Conservation (phyloP, 2,888 invertebrate genomes). For the Miltochrista miniata region DNA sequence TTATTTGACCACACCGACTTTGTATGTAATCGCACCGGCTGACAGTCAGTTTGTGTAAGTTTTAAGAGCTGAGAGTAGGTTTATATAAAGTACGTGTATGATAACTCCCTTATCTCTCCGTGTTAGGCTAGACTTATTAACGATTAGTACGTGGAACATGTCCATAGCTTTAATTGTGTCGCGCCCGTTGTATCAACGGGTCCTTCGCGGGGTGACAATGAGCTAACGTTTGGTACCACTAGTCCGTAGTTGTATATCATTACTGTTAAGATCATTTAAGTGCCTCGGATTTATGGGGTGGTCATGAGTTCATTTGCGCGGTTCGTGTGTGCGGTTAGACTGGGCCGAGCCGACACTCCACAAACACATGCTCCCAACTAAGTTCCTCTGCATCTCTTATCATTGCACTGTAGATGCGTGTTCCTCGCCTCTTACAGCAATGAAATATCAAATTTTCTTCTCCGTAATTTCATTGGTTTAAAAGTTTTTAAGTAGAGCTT, state of each 20-base stretch:
- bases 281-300: conserved; percentile 80
- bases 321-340: conserved; percentile 30
- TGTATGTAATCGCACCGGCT: conserved; percentile 77
- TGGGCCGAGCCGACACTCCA: conserved; percentile 10
- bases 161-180: conserved; percentile 83
- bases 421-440: no score
- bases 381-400: no score
- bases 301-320: conserved; percentile 64
- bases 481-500: no score
- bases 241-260: conserved; percentile 80
- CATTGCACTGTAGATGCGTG: no score
- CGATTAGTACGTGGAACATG: conserved; percentile 78
- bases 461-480: no score
- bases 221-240: conserved; percentile 76
- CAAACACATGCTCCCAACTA: conserved; percentile 5
- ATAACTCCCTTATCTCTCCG: conserved; percentile 78
- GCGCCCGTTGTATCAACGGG: conserved; percentile 81
- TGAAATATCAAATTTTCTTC: no score
- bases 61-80: conserved; percentile 74
- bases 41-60: conserved; percentile 70
- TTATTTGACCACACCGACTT: conserved; percentile 76
- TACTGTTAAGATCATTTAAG: conserved; percentile 81
- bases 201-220: conserved; percentile 69
- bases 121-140: conserved; percentile 76
- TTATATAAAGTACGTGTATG: conserved; percentile 71